Evolutionary conservation across 1,140 invertebrate genomes (phyloP), one percentile per base, ranked within the genome.

Genomic region (Microplitis demolitor): DNA sequence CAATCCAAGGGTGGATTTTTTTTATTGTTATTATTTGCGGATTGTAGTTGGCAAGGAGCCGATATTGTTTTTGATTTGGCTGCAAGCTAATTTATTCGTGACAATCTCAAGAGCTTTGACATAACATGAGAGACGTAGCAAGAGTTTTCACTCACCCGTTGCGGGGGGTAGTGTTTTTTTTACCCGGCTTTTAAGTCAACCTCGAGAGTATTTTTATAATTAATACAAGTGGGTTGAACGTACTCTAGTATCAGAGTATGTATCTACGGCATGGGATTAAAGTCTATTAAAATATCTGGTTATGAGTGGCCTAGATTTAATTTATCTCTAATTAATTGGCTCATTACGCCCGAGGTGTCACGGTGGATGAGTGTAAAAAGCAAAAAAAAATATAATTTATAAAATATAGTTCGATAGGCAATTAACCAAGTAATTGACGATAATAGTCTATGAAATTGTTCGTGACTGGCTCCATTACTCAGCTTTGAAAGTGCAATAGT

Each of bases 211-310:
- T 61, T 58, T 58, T 37, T 58, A 39, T 60, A 24, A 5, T 31
- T 53, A 45, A 11, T 45, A 45, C 39, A 24, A 63, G 60, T 71
- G 61, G 50, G 69, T 58, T 71, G 50, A 51, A 66, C 51, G 39
- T n/a, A 33, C 67, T n/a, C 24, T 1, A 8, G 4, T 31, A 9
- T 33, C 6, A 35, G 6, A 5, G 24, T 1, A 61, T 4, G 9
- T 58, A 13, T 56, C n/a, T 56, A 24, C n/a, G 3, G 54, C 11
- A 45, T 45, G 6, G 39, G 8, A 45, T 45, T 45, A 9, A 51
- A 51, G n/a, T 33, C 14, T 31, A 33, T 4, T 56, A 13, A n/a
- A 56, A 16, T 56, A 56, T 56, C 24, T 56, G 5, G 53, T 56
- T 56, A 16, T 56, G 39, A 45, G 5, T 14, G 16, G 53, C 13